A percentile compares a stretch with the other conserved stretches of the same genome.
Conservation (phyloP, 2,797 vertebrate genomes). For the Enteromius fasciolatus region DNA sequence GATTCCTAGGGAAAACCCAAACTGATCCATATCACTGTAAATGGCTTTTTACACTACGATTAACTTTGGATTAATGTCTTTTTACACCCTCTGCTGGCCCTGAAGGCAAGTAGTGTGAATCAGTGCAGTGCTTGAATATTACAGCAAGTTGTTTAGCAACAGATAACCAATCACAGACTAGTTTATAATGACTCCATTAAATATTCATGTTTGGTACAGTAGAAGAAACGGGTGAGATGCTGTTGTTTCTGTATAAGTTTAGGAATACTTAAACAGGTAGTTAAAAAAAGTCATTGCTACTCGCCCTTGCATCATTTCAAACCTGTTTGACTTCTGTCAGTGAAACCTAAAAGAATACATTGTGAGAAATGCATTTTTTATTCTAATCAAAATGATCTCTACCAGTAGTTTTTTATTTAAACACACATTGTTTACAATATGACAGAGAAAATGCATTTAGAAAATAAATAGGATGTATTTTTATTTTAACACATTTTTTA, state of each 20-base stretch:
- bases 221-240: not conserved
- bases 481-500: not conserved
- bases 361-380: no score
- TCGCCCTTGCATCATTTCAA: no score
- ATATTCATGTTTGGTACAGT: not conserved
- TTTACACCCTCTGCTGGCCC: not conserved
- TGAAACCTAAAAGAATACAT: no score
- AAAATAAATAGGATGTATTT: not conserved
- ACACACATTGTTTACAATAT: no score
- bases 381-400: no score
- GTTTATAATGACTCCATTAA: not conserved
- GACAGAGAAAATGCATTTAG: not conserved
- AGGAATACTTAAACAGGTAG: not conserved
- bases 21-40: not conserved
- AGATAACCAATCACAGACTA: not conserved
- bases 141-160: not conserved
- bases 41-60: not conserved
- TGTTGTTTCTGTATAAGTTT: not conserved
- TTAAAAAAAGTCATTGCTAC: no score
- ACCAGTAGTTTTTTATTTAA: no score
- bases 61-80: constrained; percentile 7
- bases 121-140: not conserved
- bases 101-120: not conserved
- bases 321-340: not conserved
- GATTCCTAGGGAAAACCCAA: constrained; percentile 2